Evolutionary conservation across 2,888 invertebrate genomes (phyloP), one percentile per base, ranked within the genome.

Genomic region (Atethmia centrago): DNA sequence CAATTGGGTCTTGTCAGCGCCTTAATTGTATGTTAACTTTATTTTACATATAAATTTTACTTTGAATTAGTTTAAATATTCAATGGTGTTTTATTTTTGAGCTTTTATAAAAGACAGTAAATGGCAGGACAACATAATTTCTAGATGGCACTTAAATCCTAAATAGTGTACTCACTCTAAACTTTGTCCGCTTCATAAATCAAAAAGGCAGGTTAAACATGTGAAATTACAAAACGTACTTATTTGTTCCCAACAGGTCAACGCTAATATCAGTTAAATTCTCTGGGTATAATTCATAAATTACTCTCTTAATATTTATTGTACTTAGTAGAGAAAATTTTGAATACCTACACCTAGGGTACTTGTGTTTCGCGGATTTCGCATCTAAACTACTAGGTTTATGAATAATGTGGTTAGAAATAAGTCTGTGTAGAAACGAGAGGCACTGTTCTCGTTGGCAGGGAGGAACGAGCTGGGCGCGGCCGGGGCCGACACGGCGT

Each of bases 381-480:
- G 74, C 68, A 36, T 86, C 83, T 90, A 91, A 82, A 89, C 82
- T 84, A 87, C 76, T 69, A 88, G 77, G 76, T 80, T 87, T 77
- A 88, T 67, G 69, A 91, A 72, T 79, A 82, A 71, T 62, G 61
- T 72, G 69, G 75, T 71, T 28, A 84, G 7, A 61, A 87, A 28
- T 28, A 85, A 47, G 67, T 75, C 45, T 79, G 76, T 78, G 42
- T 71, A 74, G 12, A 82, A 40, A 51, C 21, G 67, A 19, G 64
- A 64, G 4, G 93, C 93, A 71, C 89, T 90, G 81, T 94, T 95
- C 77, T 93, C 91, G 12, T 91, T 88, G 10, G 94, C 94, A 4
- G 96, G 95, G 3, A 95, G 89, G 79, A 87, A 94, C 2, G 96
- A 95, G 90, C 95, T 95, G 1, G 95, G 95, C 0, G 94, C 94